A percentile compares a stretch with the other conserved stretches of the same genome.
Evolutionary conservation across 2,113 vertebrate genomes (phyloP).

Genomic region (Clinocottus analis): DNA sequence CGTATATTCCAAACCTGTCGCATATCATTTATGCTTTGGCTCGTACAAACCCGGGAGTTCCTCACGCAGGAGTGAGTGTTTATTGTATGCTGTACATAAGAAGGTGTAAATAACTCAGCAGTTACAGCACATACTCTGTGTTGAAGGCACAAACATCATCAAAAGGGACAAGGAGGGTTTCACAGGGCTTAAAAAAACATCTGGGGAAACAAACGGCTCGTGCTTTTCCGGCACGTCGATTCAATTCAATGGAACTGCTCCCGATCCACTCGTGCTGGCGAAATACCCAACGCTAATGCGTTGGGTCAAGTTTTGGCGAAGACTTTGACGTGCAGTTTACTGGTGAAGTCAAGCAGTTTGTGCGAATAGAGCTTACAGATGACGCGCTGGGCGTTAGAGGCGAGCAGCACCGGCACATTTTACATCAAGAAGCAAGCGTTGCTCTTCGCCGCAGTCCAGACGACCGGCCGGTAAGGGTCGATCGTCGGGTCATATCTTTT

Average conservation of each 20-base stretch:
- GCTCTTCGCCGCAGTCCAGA: conserved; percentile 6
- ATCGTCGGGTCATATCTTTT: conserved; percentile 31
- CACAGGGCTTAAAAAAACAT: too few species aligned
- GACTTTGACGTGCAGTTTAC: background rate
- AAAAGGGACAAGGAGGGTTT: background rate
- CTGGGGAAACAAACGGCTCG: too few species aligned
- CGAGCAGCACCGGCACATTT: background rate
- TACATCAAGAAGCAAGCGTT: background rate
- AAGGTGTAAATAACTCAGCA: background rate
- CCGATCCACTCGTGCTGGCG: background rate
- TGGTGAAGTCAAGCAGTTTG: background rate
- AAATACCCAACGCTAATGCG: background rate
- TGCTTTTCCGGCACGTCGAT: background rate
- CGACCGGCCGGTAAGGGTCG: conserved; percentile 20
- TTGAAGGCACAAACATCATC: background rate
- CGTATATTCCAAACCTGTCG: conserved; percentile 55
- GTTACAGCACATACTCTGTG: background rate
- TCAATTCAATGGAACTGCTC: background rate
- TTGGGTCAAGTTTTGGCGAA: background rate
- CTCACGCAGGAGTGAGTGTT: background rate
- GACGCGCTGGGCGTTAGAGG: too few species aligned
- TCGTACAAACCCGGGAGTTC: background rate
- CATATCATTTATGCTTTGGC: conserved; percentile 18
- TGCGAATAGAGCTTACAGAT: background rate
- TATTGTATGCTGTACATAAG: background rate